Evolutionary conservation across 2,797 vertebrate genomes (phyloP).

Genomic region (Tangara arthus): DNA sequence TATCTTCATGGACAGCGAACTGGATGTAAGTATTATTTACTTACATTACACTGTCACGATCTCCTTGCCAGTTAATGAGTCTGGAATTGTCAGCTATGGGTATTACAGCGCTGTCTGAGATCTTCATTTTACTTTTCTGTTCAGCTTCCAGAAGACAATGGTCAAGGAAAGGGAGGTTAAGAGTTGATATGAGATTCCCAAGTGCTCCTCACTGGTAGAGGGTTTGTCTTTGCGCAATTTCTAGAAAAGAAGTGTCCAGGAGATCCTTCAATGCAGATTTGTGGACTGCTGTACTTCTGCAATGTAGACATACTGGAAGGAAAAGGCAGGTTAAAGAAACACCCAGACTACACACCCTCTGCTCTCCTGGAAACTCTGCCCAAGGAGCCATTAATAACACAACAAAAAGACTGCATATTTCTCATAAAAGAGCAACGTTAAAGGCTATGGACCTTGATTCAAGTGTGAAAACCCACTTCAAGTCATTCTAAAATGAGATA

Average conservation of each 20-base stretch:
- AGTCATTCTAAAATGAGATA: background rate
- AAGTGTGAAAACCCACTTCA: background rate
- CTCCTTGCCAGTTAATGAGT: background rate
- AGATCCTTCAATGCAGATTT: background rate
- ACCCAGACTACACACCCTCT: background rate
- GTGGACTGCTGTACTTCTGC: background rate
- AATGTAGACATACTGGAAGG: background rate
- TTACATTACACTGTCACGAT: background rate
- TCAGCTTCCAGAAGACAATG: background rate
- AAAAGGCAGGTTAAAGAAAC: background rate
- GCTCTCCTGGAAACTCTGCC: background rate
- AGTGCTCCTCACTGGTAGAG: fast-evolving
- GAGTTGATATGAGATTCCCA: fast-evolving
- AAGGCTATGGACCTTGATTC: background rate
- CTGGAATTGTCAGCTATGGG: background rate
- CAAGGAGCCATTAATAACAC: background rate
- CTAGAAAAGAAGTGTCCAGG: background rate
- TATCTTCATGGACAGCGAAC: background rate
- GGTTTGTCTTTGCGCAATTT: background rate
- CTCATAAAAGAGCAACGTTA: background rate
- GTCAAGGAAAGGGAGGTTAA: background rate
- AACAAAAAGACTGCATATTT: background rate
- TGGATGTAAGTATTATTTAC: background rate
- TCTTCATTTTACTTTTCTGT: background rate
- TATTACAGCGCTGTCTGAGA: background rate